These are phyloP conservation scores for Nasonia giraulti DNA, from an alignment of 1,140 invertebrate species.

Conservation along the genomic window DNA sequence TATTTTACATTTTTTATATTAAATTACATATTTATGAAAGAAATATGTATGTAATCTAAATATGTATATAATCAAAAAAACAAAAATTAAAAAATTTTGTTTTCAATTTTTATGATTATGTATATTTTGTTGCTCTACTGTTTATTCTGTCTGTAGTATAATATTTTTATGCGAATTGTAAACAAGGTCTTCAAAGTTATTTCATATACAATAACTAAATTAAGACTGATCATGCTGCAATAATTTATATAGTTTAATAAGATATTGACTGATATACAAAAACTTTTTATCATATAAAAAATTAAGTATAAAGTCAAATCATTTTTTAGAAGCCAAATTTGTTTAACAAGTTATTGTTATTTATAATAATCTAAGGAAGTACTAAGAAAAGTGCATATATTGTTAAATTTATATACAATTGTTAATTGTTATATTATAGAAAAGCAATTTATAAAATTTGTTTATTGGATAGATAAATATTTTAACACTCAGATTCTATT, in stretches of 20 bases:
- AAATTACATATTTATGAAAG: neutral
- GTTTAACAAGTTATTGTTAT: constrained; percentile 4
- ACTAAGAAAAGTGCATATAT: constrained; percentile 13
- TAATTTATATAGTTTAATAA: neutral
- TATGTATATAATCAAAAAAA: neutral
- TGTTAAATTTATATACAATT: constrained; percentile 26
- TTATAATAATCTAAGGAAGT: neutral
- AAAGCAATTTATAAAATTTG: constrained; percentile 21
- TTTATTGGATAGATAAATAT: neutral
- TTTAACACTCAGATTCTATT: neutral
- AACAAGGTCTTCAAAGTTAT: constrained; percentile 22
- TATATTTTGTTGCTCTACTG: constrained; percentile 21
- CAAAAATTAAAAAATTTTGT: neutral
- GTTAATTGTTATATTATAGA: constrained; percentile 24
- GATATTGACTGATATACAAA: constrained; percentile 29
- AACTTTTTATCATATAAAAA: constrained; percentile 4
- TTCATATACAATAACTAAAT: neutral
- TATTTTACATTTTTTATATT: constrained; percentile 6
- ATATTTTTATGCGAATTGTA: neutral
- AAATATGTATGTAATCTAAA: neutral
- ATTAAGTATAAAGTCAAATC: neutral
- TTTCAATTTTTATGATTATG: neutral
- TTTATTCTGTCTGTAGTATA: constrained; percentile 17
- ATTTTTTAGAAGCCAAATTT: constrained; percentile 1
- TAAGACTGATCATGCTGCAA: constrained; percentile 10